Percentiles rank a stretch among this genome's conserved stretches.
Conservation (phyloP, 2,888 invertebrate genomes). For the Mesopsocus fuscifrons region DNA sequence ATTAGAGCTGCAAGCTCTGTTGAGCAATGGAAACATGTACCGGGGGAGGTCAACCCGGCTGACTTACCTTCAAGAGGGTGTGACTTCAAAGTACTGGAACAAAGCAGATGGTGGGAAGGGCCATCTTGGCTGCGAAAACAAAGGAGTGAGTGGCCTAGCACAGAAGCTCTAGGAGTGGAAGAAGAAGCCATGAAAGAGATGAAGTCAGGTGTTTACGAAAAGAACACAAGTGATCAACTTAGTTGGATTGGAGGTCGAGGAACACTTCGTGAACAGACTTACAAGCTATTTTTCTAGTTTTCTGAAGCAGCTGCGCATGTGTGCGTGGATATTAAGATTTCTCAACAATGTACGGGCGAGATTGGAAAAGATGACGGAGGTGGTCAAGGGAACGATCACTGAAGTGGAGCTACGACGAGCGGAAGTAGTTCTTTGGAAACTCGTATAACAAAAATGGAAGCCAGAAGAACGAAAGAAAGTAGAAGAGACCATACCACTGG, state of each 20-base stretch:
- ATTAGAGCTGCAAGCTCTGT: constrained; percentile 16
- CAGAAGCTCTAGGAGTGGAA: neutral
- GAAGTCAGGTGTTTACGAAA: neutral
- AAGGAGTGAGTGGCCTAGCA: constrained; percentile 18
- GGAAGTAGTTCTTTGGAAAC: no score
- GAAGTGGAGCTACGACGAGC: neutral
- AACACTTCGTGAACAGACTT: no score
- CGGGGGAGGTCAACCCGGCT: constrained; percentile 20
- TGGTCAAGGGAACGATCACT: neutral
- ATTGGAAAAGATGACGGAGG: constrained; percentile 8
- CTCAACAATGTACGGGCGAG: constrained; percentile 1
- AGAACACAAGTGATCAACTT: neutral
- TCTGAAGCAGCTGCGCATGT: no score
- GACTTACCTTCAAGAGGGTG: constrained; percentile 21
- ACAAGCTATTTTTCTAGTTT: no score
- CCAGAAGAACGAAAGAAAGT: neutral
- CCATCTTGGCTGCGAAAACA: constrained; percentile 18
- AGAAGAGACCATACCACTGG: constrained; percentile 9
- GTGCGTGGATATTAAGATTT: constrained; percentile 10
- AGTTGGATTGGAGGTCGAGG: neutral
- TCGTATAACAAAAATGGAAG: neutral
- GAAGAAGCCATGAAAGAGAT: constrained; percentile 10
- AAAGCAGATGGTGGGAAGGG: constrained; percentile 21
- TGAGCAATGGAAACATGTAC: constrained; percentile 19
- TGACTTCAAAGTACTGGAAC: constrained; percentile 16